Evolutionary conservation across 64 coral and sea anemone genomes (phyloP), one percentile per base, ranked within the genome.

Genomic region (Pachyseris speciosa): DNA sequence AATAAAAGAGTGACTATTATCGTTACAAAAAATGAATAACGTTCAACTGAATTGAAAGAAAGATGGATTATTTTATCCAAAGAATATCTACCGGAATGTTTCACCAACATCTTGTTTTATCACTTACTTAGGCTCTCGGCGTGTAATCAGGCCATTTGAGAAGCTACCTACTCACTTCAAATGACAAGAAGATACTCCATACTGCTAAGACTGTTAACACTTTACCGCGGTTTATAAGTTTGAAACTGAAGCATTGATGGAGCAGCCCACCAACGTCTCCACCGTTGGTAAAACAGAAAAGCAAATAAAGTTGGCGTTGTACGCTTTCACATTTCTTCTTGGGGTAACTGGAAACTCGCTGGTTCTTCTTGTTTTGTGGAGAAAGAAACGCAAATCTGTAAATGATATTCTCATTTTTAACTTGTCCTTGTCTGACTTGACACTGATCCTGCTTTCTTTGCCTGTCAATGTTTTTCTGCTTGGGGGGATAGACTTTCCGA

Each of bases 361-460:
- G 9, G 70, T 74, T 27, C 38, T 44, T 11, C 38, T 74, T 25
- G 19, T 74, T 2, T n/a, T 74, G 7, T 74, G 70, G 70, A 74
- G 28, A 24, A 74, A 44, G 24, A 43, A 74, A 9, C 70, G 70
- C 9, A 74, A 74, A 17, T 47, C 40, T 2, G 70, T 74, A 43
- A 74, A 74, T 9, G 70, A 74, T 17, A 43, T 44, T 11, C 70
- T 74, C 45, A 74, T 74, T 43, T 74, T 74, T 42, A 74, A 74
- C 34, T 74, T 74, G 11, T 74, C 70, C 0, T 26, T 27, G 24
- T 74, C 70, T 74, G 70, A 74, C 70, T 74, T 74, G 6, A 74
- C 70, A 20, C 70, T 74, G 36, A 43, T 74, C 38, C 36, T 74
- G 9, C 40, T 74, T 20, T 74, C 70, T 44, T 44, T 74, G 15